Percentiles rank a stretch among this genome's conserved stretches.
phyloP scores from a whole-genome alignment of 2,113 vertebrate species.

The Crotalus helleri region DNA sequence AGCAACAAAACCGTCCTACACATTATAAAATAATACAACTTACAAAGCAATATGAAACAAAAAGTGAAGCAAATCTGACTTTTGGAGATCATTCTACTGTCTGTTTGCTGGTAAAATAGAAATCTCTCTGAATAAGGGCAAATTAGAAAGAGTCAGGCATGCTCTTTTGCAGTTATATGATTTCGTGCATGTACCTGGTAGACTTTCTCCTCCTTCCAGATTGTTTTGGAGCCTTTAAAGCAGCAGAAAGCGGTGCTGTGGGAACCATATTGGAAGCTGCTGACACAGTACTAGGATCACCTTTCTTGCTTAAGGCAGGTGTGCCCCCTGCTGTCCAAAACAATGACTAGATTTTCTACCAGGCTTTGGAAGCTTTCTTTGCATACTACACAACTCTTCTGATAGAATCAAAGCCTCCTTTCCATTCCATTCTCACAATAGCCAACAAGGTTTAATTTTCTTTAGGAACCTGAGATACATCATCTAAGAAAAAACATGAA shows the following conservation, averaged over 20 bases:
- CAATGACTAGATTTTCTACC: background rate
- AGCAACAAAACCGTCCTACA: conserved; percentile 8
- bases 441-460: background rate
- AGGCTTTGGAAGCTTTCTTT: background rate
- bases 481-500: background rate
- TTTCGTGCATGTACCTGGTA: background rate
- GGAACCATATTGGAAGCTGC: conserved; percentile 22
- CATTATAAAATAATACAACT: conserved; percentile 39
- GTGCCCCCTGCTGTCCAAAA: conserved; percentile 62
- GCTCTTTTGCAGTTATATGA: conserved; percentile 7
- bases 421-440: background rate
- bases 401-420: background rate
- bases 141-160: conserved; percentile 32
- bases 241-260: background rate
- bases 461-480: background rate
- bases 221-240: conserved; percentile 47
- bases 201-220: conserved; percentile 51
- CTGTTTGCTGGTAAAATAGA: conserved; percentile 53
- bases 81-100: conserved; percentile 51
- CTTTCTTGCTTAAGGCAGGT: conserved; percentile 19
- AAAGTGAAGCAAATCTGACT: conserved; percentile 31
- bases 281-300: conserved; percentile 19
- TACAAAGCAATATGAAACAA: conserved; percentile 48
- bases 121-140: conserved; percentile 20
- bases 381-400: background rate